Conservation (phyloP, 2,113 vertebrate genomes). For the Agapornis roseicollis region DNA sequence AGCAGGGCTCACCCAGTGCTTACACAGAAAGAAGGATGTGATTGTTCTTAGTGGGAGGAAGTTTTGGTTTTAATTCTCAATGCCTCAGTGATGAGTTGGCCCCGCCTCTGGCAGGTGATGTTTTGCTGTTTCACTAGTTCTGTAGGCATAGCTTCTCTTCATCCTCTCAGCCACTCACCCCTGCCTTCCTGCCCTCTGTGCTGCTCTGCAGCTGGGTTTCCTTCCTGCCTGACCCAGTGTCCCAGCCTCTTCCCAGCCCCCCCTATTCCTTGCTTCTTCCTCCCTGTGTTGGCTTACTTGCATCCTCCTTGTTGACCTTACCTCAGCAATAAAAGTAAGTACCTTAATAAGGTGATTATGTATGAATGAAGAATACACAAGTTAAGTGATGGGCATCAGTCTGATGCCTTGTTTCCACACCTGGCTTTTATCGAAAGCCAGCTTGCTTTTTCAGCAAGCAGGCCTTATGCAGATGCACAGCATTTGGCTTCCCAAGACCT, state of each 20-base stretch:
- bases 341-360: background rate
- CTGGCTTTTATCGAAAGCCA: background rate
- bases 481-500: background rate
- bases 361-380: rapidly evolving
- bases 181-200: background rate
- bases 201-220: background rate
- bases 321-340: background rate
- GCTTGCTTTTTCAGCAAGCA: background rate
- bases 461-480: too few relatives aligned
- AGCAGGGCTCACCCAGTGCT: background rate
- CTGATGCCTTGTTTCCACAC: background rate
- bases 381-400: background rate
- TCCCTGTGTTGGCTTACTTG: background rate
- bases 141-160: background rate
- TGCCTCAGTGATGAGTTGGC: background rate
- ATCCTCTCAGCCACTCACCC: background rate
- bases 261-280: background rate
- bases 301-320: background rate
- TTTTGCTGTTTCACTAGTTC: background rate
- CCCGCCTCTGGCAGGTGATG: background rate
- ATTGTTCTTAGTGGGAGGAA: background rate
- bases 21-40: background rate
- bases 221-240: background rate
- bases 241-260: background rate
- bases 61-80: background rate